Percentiles rank a stretch among this genome's conserved stretches.
These are phyloP conservation scores for Acrocephalus kingi DNA, from an alignment of 2,113 vertebrate genomes.

Conservation along the genomic window DNA sequence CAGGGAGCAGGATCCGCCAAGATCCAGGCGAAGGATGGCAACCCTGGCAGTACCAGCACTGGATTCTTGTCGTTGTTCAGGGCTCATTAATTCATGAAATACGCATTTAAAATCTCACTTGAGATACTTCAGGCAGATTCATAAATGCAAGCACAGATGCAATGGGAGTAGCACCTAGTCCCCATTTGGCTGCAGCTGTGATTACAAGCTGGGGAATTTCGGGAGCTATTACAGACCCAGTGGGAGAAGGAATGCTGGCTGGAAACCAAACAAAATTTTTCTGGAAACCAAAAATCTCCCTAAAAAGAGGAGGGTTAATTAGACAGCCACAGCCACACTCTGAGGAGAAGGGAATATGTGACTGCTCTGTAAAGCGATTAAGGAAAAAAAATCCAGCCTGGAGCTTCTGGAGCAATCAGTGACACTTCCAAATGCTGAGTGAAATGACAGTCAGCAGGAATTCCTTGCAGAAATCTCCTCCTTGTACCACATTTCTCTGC, in stretches of 20 bases:
- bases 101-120: neutral
- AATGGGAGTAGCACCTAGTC: neutral
- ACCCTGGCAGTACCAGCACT: neutral
- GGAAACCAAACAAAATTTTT: neutral
- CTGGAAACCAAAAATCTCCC: neutral
- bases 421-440: neutral
- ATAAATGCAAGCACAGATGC: neutral
- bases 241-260: neutral
- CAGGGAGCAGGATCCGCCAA: neutral
- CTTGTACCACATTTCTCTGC: neutral
- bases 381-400: neutral
- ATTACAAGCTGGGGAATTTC: conserved; percentile 8
- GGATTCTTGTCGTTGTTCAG: neutral
- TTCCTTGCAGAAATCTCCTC: neutral
- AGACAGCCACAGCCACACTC: neutral
- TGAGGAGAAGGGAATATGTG: neutral
- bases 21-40: neutral
- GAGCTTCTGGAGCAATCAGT: neutral
- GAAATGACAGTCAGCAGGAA: neutral
- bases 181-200: neutral
- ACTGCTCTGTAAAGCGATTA: neutral
- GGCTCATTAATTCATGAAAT: neutral
- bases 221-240: neutral
- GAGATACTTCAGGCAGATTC: neutral
- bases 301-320: neutral